Evolutionary conservation across 2,888 invertebrate genomes (phyloP).

Genomic region (Sinodicranocentrus sp.): DNA sequence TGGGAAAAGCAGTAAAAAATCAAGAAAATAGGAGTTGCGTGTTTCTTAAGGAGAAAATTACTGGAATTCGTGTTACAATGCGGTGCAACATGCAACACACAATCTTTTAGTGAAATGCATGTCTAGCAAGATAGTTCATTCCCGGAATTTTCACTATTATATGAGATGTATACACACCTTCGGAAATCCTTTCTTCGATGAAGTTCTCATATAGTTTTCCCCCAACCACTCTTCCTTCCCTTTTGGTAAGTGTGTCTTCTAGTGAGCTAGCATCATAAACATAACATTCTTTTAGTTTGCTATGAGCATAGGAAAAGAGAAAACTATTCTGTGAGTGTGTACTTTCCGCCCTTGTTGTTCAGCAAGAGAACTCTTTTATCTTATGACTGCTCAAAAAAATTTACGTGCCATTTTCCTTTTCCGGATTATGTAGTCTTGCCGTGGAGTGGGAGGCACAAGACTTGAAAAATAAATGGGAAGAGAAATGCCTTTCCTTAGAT

Average conservation of each 20-base stretch:
- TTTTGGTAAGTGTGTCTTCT: slow-evolving; percentile 40
- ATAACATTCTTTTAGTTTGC: slow-evolving; percentile 45
- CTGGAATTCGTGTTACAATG: slow-evolving; percentile 15
- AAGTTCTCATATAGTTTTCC: slow-evolving; percentile 31
- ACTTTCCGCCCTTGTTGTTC: slow-evolving; percentile 29
- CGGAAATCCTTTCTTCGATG: slow-evolving; percentile 15
- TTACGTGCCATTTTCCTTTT: slow-evolving; percentile 70
- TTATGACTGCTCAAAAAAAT: slow-evolving; percentile 33
- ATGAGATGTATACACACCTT: background rate
- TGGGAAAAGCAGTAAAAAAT: slow-evolving; percentile 25
- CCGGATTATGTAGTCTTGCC: slow-evolving; percentile 50
- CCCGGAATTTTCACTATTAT: slow-evolving; percentile 8
- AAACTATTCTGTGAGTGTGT: background rate
- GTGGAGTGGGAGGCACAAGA: background rate
- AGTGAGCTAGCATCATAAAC: background rate
- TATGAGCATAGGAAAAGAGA: slow-evolving; percentile 36
- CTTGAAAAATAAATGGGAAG: slow-evolving; percentile 31
- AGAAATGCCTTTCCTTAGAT: slow-evolving; percentile 8
- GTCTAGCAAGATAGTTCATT: slow-evolving; percentile 21
- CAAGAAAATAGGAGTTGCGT: slow-evolving; percentile 43
- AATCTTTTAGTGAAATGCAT: slow-evolving; percentile 24
- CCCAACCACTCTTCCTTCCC: slow-evolving; percentile 62
- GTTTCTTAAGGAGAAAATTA: slow-evolving; percentile 23
- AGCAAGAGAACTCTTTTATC: slow-evolving; percentile 33
- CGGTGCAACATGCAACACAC: slow-evolving; percentile 40